Evolutionary conservation across 2,888 invertebrate species (phyloP), one percentile per base, ranked within the genome.

Genomic region (Embidobia sp.): DNA sequence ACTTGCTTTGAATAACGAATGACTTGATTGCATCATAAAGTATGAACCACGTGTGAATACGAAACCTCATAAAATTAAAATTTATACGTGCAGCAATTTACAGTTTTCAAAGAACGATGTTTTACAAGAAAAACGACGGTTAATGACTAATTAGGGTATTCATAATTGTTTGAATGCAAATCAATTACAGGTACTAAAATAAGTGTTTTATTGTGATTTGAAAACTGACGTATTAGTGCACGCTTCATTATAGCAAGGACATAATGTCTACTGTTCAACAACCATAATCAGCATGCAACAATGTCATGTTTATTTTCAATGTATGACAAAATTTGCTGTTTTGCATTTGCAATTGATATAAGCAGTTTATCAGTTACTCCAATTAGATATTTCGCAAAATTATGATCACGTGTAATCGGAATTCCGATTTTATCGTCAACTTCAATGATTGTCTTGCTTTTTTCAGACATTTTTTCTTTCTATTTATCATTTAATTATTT

Each of bases 231-330:
- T 37, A 35, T 53, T 15, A 53, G 13, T 10, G 26, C 35, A 53
- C 13, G 51, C 51, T 53, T 53, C 51, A 19, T 55, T 55, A 37
- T 40, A 16, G 8, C 53, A 55, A 55, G 53, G 53, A 37, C 53
- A 33, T n/a, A n/a, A 40, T 40, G 27, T 27, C 35, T 53, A 53
- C 35, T 35, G 15, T 53, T 35, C 51, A 53, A 27, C 51, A 19
- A 53, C 26, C 13, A 37, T 37, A 53, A 51, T 51, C 49, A 51
- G 19, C 19, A 18, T 11, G 22, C 51, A 35, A 35, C 35, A 19
- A 26, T 53, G 53, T 53, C 53, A 55, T 40, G 27, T 37, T 37
- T 55, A 55, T 55, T 55, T 55, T 27, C 40, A 55, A 55, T 55
- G 26, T 15, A 37, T 53, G 53, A 53, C 53, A 53, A 53, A 53